Percentiles rank a stretch among this genome's conserved stretches.
phyloP scores from a whole-genome alignment of 2,113 vertebrate genomes.

The Ptychochromis oligacanthus region DNA sequence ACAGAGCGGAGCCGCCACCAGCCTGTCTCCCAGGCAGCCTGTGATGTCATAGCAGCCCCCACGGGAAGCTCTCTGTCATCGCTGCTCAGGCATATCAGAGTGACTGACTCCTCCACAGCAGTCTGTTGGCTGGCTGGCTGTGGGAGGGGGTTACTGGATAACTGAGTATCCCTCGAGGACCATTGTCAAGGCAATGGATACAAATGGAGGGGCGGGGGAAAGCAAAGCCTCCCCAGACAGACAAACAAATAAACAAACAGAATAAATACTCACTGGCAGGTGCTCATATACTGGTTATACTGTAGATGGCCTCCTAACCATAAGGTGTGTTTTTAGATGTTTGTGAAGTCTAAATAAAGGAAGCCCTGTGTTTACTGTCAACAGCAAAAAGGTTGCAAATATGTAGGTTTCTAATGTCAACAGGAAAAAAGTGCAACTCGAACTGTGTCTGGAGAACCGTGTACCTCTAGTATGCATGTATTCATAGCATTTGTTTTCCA shows the following conservation, averaged over 20 bases:
- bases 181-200: conserved; percentile 75
- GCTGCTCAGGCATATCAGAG: conserved; percentile 60
- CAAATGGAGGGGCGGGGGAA: conserved; percentile 65
- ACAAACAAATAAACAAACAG: conserved; percentile 53
- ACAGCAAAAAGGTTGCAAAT: neutral
- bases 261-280: conserved; percentile 8
- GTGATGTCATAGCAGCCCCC: conserved; percentile 71
- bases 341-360: neutral
- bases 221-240: conserved; percentile 47
- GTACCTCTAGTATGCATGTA: neutral
- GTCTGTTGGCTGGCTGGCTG: conserved; percentile 52
- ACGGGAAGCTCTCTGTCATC: conserved; percentile 65
- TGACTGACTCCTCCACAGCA: conserved; percentile 46
- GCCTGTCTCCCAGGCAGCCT: conserved; percentile 69
- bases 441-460: neutral
- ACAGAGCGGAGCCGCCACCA: conserved; percentile 60
- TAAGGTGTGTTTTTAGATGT: neutral
- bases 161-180: conserved; percentile 62
- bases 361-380: neutral
- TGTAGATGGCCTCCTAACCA: neutral
- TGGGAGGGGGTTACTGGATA: conserved; percentile 61
- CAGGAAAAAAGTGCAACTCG: neutral
- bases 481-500: neutral
- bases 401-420: neutral
- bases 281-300: neutral